Evolutionary conservation across 2,113 vertebrate species (phyloP).

Genomic region (Turdus rufiventris): DNA sequence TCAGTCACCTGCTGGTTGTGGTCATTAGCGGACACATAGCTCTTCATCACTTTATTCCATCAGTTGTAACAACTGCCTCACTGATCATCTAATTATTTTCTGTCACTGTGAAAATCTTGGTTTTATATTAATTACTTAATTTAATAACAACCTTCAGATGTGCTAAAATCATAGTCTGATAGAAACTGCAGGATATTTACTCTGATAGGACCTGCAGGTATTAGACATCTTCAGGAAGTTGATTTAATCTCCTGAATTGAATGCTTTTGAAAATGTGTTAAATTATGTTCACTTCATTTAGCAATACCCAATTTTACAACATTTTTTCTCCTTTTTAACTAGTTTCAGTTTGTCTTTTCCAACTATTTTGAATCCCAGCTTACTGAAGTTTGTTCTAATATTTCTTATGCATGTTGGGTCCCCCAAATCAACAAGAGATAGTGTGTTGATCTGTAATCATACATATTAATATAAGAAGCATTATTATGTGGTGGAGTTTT

Average conservation of each 20-base stretch:
- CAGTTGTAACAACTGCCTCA: neutral
- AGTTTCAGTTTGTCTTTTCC: neutral
- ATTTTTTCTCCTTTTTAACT: neutral
- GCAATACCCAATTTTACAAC: neutral
- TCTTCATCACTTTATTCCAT: neutral
- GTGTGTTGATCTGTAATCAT: neutral
- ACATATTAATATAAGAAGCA: neutral
- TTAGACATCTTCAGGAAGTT: neutral
- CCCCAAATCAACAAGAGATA: neutral
- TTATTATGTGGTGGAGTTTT: neutral
- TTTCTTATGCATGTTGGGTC: neutral
- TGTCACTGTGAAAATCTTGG: neutral
- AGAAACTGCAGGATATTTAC: neutral
- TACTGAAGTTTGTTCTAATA: neutral
- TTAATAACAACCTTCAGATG: neutral
- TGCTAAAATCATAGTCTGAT: neutral
- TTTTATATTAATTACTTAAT: conserved; percentile 4
- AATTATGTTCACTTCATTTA: neutral
- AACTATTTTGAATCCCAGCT: neutral
- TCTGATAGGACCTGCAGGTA: neutral
- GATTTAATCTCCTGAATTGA: neutral
- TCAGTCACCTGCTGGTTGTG: neutral
- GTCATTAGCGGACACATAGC: neutral
- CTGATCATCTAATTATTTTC: neutral
- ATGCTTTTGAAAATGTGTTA: neutral